A percentile compares a stretch with the other conserved stretches of the same genome.
Conservation (phyloP, 1,140 invertebrate species). For the Aphidius gifuensis region DNA sequence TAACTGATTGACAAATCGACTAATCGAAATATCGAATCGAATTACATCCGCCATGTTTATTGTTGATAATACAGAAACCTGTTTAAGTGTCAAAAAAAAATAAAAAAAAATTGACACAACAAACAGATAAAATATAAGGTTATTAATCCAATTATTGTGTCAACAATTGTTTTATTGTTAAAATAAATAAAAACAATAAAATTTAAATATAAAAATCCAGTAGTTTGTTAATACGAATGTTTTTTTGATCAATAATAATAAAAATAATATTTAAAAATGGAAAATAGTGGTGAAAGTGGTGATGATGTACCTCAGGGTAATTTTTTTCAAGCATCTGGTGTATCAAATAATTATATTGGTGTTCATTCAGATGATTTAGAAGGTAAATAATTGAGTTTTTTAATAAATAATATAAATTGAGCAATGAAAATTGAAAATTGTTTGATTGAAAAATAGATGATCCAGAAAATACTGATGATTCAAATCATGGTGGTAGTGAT, state of each 20-base stretch:
- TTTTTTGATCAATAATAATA: not conserved
- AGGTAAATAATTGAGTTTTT: conserved; percentile 36
- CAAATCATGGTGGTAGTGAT: conserved; percentile 59
- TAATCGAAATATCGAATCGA: too few relatives aligned
- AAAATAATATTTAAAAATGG: conserved; percentile 41
- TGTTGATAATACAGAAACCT: too few relatives aligned
- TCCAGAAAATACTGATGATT: conserved; percentile 73
- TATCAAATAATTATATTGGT: conserved; percentile 48
- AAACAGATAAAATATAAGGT: too few relatives aligned
- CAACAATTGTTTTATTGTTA: too few relatives aligned
- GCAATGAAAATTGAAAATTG: conserved; percentile 23
- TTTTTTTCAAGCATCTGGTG: conserved; percentile 45
- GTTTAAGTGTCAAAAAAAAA: too few relatives aligned
- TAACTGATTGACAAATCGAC: too few relatives aligned
- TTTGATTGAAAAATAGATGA: conserved; percentile 37
- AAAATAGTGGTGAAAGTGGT: conserved; percentile 57
- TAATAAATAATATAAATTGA: conserved; percentile 30
- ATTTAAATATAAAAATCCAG: too few relatives aligned
- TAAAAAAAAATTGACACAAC: too few relatives aligned
- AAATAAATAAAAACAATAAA: not conserved
- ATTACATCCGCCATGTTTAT: too few relatives aligned
- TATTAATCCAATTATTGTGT: too few relatives aligned
- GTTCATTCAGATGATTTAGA: conserved; percentile 56
- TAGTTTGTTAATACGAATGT: not conserved
- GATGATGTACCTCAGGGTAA: conserved; percentile 42